A percentile compares a stretch with the other conserved stretches of the same genome.
These are phyloP conservation scores for Peromyscus eremicus DNA, from an alignment of 2,797 vertebrate genomes.

Conservation along the genomic window DNA sequence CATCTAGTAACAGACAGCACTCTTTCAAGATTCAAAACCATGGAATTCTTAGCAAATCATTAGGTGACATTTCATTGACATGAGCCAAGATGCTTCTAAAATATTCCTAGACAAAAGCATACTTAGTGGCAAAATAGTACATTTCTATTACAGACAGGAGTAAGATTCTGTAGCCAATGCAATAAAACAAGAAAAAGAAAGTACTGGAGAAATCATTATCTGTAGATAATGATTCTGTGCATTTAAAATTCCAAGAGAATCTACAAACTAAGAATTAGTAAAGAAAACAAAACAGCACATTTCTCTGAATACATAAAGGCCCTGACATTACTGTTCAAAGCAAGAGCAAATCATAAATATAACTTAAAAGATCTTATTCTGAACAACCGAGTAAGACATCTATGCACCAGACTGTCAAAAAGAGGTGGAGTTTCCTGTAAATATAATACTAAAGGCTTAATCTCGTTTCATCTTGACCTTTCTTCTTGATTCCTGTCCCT, in stretches of 20 bases:
- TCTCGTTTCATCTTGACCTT: background rate
- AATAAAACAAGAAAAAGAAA: constrained; percentile 44
- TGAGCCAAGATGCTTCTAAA: background rate
- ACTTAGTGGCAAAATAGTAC: background rate
- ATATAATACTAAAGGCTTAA: background rate
- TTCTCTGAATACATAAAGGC: background rate
- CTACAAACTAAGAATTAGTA: background rate
- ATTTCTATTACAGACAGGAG: background rate
- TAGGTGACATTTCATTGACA: background rate
- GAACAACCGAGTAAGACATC: background rate
- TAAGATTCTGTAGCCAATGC: background rate
- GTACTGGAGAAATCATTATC: background rate
- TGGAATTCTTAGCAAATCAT: background rate
- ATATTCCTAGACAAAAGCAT: background rate
- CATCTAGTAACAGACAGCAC: background rate
- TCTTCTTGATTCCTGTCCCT: background rate
- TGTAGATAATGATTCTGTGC: background rate
- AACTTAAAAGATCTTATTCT: background rate
- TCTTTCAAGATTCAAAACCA: constrained; percentile 24
- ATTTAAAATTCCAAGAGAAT: constrained; percentile 12
- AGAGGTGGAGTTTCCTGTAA: background rate
- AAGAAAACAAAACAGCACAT: background rate
- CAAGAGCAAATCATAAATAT: background rate
- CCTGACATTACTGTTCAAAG: background rate
- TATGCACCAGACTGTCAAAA: background rate